Conservation (phyloP, 1,140 invertebrate genomes). For the Meloidogyne hapla region DNA sequence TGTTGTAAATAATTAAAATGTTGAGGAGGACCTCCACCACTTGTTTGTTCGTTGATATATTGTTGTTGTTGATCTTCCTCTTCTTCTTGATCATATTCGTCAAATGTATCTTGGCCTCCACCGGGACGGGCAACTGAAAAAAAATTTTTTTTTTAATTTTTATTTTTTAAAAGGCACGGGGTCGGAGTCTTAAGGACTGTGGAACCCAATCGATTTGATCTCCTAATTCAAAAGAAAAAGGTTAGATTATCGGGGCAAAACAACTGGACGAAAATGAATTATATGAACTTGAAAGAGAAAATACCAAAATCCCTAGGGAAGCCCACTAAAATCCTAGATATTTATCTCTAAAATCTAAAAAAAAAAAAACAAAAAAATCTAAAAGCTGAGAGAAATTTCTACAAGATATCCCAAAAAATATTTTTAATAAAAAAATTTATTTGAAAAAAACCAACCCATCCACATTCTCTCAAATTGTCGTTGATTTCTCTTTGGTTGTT, state of each 20-base stretch:
- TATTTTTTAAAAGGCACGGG: too few species aligned
- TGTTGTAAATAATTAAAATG: neutral
- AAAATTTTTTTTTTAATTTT: neutral
- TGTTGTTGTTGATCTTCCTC: slow-evolving; percentile 2
- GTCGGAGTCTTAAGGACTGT: neutral
- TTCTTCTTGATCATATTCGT: slow-evolving; percentile 7
- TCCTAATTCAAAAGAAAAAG: too few species aligned
- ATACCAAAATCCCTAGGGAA: too few species aligned
- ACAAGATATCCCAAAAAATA: neutral
- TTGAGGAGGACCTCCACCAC: neutral
- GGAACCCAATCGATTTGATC: too few species aligned
- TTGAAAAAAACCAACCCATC: slow-evolving; percentile 32
- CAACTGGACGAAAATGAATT: too few species aligned
- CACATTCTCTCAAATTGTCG: slow-evolving; percentile 61
- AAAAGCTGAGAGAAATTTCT: neutral
- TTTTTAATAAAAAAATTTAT: neutral
- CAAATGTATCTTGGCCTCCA: slow-evolving; percentile 27
- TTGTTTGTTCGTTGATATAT: neutral
- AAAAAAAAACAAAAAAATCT: too few species aligned
- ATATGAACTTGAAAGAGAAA: too few species aligned
- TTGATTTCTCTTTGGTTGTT: slow-evolving; percentile 58
- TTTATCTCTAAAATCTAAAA: too few species aligned
- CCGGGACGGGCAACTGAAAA: slow-evolving; percentile 36
- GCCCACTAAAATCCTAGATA: too few species aligned
- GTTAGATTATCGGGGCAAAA: too few species aligned